Base-by-base conservation (phyloP, 2,888 invertebrate species). In the Marronus borbonicus region DNA sequence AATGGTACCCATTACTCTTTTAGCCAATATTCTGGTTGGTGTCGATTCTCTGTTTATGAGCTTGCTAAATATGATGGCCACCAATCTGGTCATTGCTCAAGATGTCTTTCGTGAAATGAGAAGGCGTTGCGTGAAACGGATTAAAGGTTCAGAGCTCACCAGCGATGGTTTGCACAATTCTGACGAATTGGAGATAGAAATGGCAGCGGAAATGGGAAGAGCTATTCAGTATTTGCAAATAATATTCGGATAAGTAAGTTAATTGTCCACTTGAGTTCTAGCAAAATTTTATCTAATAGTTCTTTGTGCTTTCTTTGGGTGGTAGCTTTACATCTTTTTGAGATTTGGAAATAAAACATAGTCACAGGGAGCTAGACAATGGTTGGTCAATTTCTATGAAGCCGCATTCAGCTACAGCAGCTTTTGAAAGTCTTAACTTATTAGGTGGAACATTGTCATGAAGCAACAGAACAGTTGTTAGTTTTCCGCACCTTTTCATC, bases 41-140 rank as follows among this genome's bases (percentile, higher is more conserved):
- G 84, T 86, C 81, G 87, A 87, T 78, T 84, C 84, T 1, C 66
- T 87, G 17, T 86, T 85, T 78, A 86, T 86, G 85, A 85, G 86
- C 77, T 82, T 85, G 8, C 82, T 87, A 81, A 87, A 86, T 78
- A 84, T 84, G 72, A 82, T 84, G 36, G 84, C 83, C 4, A 84
- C 83, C 36, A 84, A 86, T 81, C 80, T 87, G 55, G 79, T 80
- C 17, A 82, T 86, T 31, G 81, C 86, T 12, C 85, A 85, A 81
- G 85, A 84, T 17, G 85, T 86, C 7, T 86, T 86, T 76, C 69
- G 80, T 52, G 84, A 82, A 4, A 79, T 85, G 52, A 76, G 80
- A 55, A 78, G 79, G 60, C 80, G 85, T 79, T 80, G 82, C 14
- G 55, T 58, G 36, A 72, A 2, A 28, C 31, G 58, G 20, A 36